These are phyloP conservation scores for Drosophila paramelanica DNA, from an alignment of 2,888 invertebrate species.

Conservation along the genomic window DNA sequence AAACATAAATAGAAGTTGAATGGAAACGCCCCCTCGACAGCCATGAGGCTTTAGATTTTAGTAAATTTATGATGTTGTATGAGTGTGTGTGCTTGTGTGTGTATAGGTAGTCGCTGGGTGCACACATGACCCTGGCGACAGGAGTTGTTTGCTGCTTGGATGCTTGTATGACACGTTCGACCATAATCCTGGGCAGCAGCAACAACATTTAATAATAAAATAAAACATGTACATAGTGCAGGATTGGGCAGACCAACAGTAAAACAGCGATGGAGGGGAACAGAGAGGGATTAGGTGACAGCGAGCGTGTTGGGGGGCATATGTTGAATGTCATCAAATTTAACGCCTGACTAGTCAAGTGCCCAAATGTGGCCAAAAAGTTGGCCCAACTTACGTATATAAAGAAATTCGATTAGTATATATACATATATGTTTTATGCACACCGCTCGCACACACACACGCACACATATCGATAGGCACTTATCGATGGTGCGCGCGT, in stretches of 20 bases:
- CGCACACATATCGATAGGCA: constrained; percentile 54
- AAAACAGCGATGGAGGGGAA: neutral
- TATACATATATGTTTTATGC: neutral
- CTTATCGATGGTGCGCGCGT: constrained; percentile 36
- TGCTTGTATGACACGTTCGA: constrained; percentile 58
- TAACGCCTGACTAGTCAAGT: constrained; percentile 67
- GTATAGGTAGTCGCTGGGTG: constrained; percentile 27
- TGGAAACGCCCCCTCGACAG: constrained; percentile 45
- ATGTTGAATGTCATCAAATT: constrained; percentile 71
- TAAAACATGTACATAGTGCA: constrained; percentile 30
- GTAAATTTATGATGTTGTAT: constrained; percentile 61
- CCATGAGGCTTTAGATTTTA: constrained; percentile 54
- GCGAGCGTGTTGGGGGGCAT: constrained; percentile 27
- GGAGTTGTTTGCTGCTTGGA: constrained; percentile 67
- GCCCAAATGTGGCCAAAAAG: constrained; percentile 45
- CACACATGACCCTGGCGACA: constrained; percentile 49
- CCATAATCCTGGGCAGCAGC: constrained; percentile 43
- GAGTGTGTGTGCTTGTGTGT: constrained; percentile 17
- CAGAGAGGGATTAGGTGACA: neutral
- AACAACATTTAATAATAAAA: constrained; percentile 51
- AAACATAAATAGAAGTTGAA: constrained; percentile 58
- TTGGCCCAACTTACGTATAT: constrained; percentile 12
- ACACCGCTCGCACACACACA: neutral
- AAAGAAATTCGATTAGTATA: constrained; percentile 37
- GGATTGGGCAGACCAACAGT: constrained; percentile 1